Evolutionary conservation across 2,113 vertebrate genomes (phyloP).

Genomic region (Myiozetetes cayanensis): DNA sequence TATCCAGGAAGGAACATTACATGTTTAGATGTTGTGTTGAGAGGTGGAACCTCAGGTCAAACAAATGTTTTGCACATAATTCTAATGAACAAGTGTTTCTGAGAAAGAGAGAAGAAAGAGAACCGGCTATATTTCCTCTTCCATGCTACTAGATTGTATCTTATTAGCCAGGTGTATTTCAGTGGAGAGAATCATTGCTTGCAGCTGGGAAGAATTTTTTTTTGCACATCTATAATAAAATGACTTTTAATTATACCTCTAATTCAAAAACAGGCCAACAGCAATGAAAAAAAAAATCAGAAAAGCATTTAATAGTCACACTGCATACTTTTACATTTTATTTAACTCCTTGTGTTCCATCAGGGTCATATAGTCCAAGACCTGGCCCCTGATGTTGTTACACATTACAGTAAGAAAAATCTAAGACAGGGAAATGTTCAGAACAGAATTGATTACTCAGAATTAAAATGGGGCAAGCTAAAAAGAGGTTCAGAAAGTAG

Average conservation of each 20-base stretch:
- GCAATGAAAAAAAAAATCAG: neutral
- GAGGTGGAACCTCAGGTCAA: neutral
- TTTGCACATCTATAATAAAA: neutral
- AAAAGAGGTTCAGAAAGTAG: neutral
- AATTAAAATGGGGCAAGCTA: neutral
- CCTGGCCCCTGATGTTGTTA: neutral
- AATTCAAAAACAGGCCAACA: neutral
- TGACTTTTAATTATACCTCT: neutral
- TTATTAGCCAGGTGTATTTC: neutral
- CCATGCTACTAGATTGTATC: neutral
- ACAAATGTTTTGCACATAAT: neutral
- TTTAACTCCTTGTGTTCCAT: neutral
- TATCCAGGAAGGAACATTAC: neutral
- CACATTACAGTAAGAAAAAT: neutral
- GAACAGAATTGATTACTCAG: neutral
- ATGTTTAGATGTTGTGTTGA: neutral
- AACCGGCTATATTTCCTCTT: neutral
- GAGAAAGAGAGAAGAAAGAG: neutral
- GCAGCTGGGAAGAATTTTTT: neutral
- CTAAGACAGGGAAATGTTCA: neutral
- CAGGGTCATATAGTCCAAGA: rapidly evolving
- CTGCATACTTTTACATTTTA: neutral
- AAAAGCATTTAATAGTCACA: neutral
- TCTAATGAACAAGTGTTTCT: neutral
- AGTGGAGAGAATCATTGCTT: neutral